A percentile compares a stretch with the other conserved stretches of the same genome.
These are phyloP conservation scores for Euphysa ruthae DNA, from an alignment of 30 jellyfish, hydroid and myxozoan genomes.

Conservation along the genomic window DNA sequence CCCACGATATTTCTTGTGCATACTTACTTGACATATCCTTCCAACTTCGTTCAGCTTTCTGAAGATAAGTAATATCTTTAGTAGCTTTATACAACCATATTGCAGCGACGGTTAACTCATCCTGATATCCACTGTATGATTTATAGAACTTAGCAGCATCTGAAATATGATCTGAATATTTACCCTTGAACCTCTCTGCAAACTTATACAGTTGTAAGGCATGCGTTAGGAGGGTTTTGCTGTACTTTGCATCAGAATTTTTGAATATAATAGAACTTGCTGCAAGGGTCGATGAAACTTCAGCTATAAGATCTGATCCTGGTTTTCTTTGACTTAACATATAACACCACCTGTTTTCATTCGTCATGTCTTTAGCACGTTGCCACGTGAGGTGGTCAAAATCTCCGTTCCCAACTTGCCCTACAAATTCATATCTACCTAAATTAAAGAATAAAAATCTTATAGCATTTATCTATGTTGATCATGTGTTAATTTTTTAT, in stretches of 20 bases:
- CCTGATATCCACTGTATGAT: constrained; percentile 57
- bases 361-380: constrained; percentile 46
- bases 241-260: constrained; percentile 17
- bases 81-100: constrained; percentile 66
- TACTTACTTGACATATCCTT: neutral
- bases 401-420: constrained; percentile 63
- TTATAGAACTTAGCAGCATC: constrained; percentile 44
- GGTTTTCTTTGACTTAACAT: constrained; percentile 37
- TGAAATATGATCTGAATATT: constrained; percentile 40
- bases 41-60: constrained; percentile 25
- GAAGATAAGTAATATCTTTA: constrained; percentile 19
- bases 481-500: neutral
- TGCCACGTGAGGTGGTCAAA: constrained; percentile 67
- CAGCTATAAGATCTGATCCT: constrained; percentile 65
- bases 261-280: constrained; percentile 50
- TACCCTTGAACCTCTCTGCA: constrained; percentile 47
- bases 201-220: constrained; percentile 54
- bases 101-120: constrained; percentile 64
- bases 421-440: constrained; percentile 32
- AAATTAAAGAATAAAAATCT: neutral
- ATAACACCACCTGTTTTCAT: constrained; percentile 31
- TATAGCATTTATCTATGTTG: no score
- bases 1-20: constrained; percentile 66
- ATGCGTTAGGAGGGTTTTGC: constrained; percentile 25
- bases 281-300: constrained; percentile 64